phyloP scores from a whole-genome alignment of 1,140 invertebrate species.

The Amyelois transitella region DNA sequence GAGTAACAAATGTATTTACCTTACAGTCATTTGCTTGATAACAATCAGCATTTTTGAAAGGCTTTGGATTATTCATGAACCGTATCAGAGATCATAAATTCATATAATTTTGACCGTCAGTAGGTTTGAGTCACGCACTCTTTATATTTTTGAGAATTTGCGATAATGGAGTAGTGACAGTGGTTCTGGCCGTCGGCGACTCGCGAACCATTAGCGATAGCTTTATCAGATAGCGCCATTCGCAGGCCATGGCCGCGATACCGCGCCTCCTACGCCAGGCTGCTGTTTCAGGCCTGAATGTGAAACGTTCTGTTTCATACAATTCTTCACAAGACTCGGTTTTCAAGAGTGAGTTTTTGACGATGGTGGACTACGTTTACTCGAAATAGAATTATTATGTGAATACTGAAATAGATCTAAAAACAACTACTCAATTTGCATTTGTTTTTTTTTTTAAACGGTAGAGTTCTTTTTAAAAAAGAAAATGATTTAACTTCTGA shows the following conservation, averaged over 20 bases:
- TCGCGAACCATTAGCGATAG: neutral
- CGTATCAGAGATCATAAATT: neutral
- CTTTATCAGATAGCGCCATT: neutral
- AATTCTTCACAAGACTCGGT: no score
- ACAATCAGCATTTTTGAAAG: neutral
- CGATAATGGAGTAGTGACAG: neutral
- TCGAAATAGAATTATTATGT: no score
- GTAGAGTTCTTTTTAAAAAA: no score
- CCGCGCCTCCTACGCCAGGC: neutral
- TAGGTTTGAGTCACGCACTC: neutral
- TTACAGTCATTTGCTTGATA: no score
- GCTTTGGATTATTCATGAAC: neutral
- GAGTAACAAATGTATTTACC: neutral
- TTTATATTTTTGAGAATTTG: neutral
- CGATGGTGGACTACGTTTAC: no score
- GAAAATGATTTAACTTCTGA: no score
- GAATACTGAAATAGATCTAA: no score
- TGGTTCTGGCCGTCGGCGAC: neutral
- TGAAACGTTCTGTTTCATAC: neutral
- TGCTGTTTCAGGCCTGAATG: neutral
- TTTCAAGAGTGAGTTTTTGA: no score
- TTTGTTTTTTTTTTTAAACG: no score
- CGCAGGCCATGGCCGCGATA: no score
- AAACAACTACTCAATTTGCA: no score
- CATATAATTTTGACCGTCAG: neutral